Evolutionary conservation across 2,888 invertebrate genomes (phyloP).

Genomic region (Plutella xylostella): DNA sequence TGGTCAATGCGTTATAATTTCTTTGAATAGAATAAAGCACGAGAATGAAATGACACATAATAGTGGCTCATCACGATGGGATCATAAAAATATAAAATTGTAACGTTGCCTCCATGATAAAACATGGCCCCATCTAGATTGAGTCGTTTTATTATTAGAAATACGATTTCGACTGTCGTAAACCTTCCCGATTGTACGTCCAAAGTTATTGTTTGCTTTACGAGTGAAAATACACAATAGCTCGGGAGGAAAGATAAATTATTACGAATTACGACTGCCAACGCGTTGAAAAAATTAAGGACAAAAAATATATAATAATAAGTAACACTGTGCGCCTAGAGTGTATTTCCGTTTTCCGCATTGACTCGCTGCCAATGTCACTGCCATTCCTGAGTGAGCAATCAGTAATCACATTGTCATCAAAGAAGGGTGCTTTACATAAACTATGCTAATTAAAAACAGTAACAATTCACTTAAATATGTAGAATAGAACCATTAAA

Average conservation of each 20-base stretch:
- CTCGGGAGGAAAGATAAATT: slow-evolving; percentile 11
- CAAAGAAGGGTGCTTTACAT: too few species aligned
- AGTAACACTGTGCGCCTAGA: slow-evolving; percentile 25
- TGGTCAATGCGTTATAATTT: too few species aligned
- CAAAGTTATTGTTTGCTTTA: slow-evolving; percentile 56
- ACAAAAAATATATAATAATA: background rate
- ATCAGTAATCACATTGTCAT: too few species aligned
- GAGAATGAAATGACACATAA: too few species aligned
- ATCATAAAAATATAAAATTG: too few species aligned
- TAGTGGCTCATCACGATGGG: too few species aligned
- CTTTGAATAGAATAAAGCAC: too few species aligned
- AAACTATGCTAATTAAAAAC: too few species aligned
- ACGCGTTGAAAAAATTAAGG: background rate
- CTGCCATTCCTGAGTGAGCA: slow-evolving; percentile 52
- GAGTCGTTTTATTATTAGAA: slow-evolving; percentile 67
- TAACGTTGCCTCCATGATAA: slow-evolving; percentile 52
- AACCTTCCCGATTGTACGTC: slow-evolving; percentile 37
- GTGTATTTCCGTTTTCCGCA: slow-evolving; percentile 43
- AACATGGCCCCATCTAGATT: slow-evolving; percentile 57
- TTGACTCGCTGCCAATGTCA: slow-evolving; percentile 53
- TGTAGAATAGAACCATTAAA: too few species aligned
- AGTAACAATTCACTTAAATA: too few species aligned
- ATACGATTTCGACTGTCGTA: slow-evolving; percentile 64
- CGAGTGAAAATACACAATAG: slow-evolving; percentile 50
- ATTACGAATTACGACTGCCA: slow-evolving; percentile 11